phyloP scores from a whole-genome alignment of 2,113 vertebrate species.

The Pangasianodon gigas region DNA sequence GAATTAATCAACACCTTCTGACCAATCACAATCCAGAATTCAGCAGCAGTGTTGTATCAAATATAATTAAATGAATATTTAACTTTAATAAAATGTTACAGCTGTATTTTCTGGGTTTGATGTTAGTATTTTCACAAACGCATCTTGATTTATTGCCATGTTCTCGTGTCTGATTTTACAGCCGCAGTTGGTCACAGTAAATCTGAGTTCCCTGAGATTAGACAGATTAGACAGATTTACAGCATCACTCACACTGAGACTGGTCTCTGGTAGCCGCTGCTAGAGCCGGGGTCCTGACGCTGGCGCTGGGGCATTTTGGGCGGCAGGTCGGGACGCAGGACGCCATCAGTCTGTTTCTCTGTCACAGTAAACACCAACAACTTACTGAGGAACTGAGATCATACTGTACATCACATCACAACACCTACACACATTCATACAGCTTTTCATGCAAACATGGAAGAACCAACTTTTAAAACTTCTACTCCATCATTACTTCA shows the following conservation, averaged over 20 bases:
- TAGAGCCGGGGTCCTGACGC: conserved; percentile 74
- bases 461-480: too few species aligned
- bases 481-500: too few species aligned
- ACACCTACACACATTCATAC: not conserved
- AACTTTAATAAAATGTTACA: too few species aligned
- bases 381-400: not conserved
- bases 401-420: not conserved
- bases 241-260: conserved; percentile 84
- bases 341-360: not conserved
- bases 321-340: conserved; percentile 66
- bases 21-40: too few species aligned
- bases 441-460: too few species aligned
- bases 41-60: too few species aligned
- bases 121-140: not conserved
- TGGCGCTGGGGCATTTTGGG: conserved; percentile 75
- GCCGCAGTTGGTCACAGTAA: not conserved
- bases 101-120: not conserved
- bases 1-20: too few species aligned
- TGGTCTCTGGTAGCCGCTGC: conserved; percentile 89
- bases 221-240: not conserved
- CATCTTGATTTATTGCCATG: not conserved
- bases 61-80: too few species aligned
- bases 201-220: not conserved
- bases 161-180: not conserved
- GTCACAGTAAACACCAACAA: not conserved